These are phyloP conservation scores for Acleris holmiana DNA, from an alignment of 2,888 invertebrate species.

Conservation along the genomic window DNA sequence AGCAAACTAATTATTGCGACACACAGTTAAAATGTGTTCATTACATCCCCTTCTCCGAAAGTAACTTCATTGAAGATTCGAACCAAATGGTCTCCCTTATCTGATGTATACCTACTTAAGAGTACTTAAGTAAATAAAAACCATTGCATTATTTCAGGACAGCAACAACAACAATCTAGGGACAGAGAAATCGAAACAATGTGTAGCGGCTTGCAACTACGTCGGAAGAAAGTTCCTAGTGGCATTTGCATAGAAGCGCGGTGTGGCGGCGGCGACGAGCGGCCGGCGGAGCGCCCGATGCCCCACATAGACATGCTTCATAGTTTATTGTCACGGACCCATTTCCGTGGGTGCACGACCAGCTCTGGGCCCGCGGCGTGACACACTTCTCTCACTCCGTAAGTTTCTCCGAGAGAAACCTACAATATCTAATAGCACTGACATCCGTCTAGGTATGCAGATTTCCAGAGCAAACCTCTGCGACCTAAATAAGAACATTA, in stretches of 20 bases:
- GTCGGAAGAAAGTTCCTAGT: constrained; percentile 79
- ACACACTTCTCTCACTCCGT: constrained; percentile 77
- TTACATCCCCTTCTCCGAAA: too few species aligned
- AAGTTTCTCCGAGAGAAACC: constrained; percentile 83
- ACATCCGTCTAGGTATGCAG: constrained; percentile 80
- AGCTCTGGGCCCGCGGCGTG: constrained; percentile 62
- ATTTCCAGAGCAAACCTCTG: constrained; percentile 80
- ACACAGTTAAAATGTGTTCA: too few species aligned
- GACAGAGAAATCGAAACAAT: constrained; percentile 77
- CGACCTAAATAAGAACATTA: constrained; percentile 74
- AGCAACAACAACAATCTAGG: constrained; percentile 52
- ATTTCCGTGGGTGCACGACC: constrained; percentile 78
- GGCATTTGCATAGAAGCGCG: constrained; percentile 71
- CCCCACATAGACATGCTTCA: constrained; percentile 76
- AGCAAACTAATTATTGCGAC: background rate
- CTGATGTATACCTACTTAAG: too few species aligned
- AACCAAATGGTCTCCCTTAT: too few species aligned
- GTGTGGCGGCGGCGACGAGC: constrained; percentile 45
- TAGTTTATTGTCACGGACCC: constrained; percentile 78
- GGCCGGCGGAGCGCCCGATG: constrained; percentile 65
- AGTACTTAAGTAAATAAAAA: background rate
- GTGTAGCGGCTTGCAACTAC: constrained; percentile 63
- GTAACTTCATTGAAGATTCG: too few species aligned
- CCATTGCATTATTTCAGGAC: constrained; percentile 46
- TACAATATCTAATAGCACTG: constrained; percentile 78